Evolutionary conservation across 2,113 vertebrate genomes (phyloP).

Genomic region (Clupea harengus): DNA sequence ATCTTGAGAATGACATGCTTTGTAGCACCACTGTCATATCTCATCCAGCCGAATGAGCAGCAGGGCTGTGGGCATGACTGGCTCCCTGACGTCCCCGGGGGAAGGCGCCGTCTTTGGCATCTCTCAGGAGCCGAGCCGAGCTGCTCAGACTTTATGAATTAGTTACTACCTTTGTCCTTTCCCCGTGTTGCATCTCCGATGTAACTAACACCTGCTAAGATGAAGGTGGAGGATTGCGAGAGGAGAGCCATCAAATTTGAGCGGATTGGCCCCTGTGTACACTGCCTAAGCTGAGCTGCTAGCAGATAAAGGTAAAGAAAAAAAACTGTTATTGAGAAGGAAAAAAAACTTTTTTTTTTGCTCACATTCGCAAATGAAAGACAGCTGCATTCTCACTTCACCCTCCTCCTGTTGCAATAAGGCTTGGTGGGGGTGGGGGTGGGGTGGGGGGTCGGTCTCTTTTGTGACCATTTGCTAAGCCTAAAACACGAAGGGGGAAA

Average conservation of each 20-base stretch:
- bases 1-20: constrained; percentile 75
- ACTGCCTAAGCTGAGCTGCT: not conserved
- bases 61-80: constrained; percentile 70
- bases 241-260: constrained; percentile 38
- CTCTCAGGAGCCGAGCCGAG: constrained; percentile 55
- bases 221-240: constrained; percentile 27
- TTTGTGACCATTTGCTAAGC: constrained; percentile 74
- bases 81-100: constrained; percentile 72
- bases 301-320: constrained; percentile 34
- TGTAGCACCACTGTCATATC: constrained; percentile 77
- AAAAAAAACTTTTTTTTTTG: constrained; percentile 56
- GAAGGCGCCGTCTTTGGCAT: constrained; percentile 69
- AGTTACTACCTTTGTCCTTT: constrained; percentile 73
- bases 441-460: constrained; percentile 50
- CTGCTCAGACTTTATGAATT: constrained; percentile 76
- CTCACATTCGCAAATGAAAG: constrained; percentile 69
- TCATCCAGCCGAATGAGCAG: constrained; percentile 75
- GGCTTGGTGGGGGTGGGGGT: constrained; percentile 67
- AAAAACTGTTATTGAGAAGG: constrained; percentile 44
- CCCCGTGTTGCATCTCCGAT: constrained; percentile 63
- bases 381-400: constrained; percentile 68
- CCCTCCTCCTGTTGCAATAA: constrained; percentile 43
- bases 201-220: constrained; percentile 69
- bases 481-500: constrained; percentile 68
- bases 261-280: constrained; percentile 50